A percentile compares a stretch with the other conserved stretches of the same genome.
These are phyloP conservation scores for Syrmaticus mikado DNA, from an alignment of 2,113 vertebrate species.

Conservation along the genomic window DNA sequence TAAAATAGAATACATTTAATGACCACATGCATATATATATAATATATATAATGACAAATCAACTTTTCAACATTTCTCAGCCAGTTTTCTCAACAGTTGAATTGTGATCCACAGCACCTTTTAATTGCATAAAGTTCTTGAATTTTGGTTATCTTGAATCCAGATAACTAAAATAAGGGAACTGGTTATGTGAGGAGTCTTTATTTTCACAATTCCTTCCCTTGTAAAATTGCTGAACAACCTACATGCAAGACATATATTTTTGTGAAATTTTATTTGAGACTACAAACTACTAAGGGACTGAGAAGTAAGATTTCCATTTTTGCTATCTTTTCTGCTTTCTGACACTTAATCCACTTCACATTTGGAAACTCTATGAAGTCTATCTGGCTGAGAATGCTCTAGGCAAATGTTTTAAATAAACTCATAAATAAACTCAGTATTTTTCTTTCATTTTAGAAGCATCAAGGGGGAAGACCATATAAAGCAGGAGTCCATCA, in stretches of 20 bases:
- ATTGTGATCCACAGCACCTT: not conserved
- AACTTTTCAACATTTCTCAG: not conserved
- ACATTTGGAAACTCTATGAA: conserved; percentile 5
- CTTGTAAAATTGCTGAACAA: not conserved
- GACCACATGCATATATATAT: not conserved
- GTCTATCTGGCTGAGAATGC: not conserved
- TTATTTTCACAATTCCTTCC: not conserved
- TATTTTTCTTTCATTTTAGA: conserved; percentile 9
- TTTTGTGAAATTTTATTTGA: not conserved
- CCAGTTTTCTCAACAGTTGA: not conserved
- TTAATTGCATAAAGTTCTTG: not conserved
- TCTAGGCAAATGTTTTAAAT: conserved; percentile 14
- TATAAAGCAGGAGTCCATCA: not conserved
- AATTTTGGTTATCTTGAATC: not conserved
- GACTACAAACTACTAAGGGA: not conserved
- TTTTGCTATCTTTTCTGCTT: not conserved
- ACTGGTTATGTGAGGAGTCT: not conserved
- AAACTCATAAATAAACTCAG: not conserved
- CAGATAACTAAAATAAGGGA: not conserved
- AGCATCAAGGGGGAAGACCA: not conserved
- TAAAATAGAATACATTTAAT: not conserved
- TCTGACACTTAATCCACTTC: not conserved
- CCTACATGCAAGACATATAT: not conserved
- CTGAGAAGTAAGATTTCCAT: not conserved
- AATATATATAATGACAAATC: not conserved